Evolutionary conservation across 1,140 invertebrate genomes (phyloP).

Genomic region (Kradibia gibbosae): DNA sequence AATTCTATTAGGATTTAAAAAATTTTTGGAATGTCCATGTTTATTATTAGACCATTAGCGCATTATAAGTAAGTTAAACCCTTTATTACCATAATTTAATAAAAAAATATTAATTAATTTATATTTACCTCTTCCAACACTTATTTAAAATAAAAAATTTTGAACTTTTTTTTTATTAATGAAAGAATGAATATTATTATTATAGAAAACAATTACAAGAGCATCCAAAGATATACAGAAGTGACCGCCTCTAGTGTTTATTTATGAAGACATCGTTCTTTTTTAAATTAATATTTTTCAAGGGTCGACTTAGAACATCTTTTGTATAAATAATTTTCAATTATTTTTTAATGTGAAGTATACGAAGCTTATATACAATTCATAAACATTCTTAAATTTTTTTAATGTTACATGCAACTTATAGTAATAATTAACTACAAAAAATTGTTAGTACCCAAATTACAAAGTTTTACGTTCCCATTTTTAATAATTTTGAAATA

Average conservation of each 20-base stretch:
- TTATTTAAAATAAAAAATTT: too few species aligned
- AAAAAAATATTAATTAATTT: too few species aligned
- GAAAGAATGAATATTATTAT: too few species aligned
- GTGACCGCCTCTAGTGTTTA: not conserved
- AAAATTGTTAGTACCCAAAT: conserved; percentile 29
- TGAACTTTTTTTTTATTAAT: too few species aligned
- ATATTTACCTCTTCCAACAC: too few species aligned
- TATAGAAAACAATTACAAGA: too few species aligned
- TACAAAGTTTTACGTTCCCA: not conserved
- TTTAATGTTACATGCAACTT: conserved; percentile 43
- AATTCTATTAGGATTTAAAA: too few species aligned
- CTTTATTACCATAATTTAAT: too few species aligned
- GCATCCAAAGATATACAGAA: too few species aligned
- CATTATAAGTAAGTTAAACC: too few species aligned
- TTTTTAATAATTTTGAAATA: not conserved
- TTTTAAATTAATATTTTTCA: conserved; percentile 41
- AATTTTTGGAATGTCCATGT: too few species aligned
- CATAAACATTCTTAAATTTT: not conserved
- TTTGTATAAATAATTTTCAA: conserved; percentile 1
- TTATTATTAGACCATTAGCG: too few species aligned
- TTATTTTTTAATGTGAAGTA: not conserved
- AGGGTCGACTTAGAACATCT: conserved; percentile 32
- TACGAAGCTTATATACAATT: conserved; percentile 4
- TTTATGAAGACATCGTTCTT: conserved; percentile 41
- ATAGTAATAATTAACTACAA: conserved; percentile 23